phyloP scores from a whole-genome alignment of 53 echinoderm and acorn worm genomes.

The Holothuria scabra region DNA sequence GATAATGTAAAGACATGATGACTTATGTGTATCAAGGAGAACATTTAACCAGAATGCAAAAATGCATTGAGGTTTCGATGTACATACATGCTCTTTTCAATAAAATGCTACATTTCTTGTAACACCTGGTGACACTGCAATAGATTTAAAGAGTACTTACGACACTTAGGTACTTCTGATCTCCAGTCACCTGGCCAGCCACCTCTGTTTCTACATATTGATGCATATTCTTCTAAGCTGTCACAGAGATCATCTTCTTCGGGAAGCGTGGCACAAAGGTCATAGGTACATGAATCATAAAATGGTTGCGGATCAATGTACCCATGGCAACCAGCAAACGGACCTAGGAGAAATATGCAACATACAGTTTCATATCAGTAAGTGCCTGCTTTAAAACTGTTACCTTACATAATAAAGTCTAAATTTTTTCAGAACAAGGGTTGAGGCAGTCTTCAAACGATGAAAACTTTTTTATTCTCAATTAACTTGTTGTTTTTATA shows the following conservation, averaged over 20 bases:
- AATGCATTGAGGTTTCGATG: too few relatives aligned
- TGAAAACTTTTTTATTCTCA: too few relatives aligned
- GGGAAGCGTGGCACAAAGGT: conserved; percentile 66
- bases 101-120: too few relatives aligned
- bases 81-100: too few relatives aligned
- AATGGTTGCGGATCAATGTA: conserved; percentile 58
- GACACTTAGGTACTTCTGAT: conserved; percentile 57
- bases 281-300: conserved; percentile 62
- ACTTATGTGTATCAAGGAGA: too few relatives aligned
- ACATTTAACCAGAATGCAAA: too few relatives aligned
- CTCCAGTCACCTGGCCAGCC: conserved; percentile 71
- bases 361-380: background rate
- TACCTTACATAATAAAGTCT: background rate
- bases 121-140: too few relatives aligned
- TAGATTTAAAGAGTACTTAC: conserved; percentile 54
- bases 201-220: conserved; percentile 63
- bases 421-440: too few relatives aligned
- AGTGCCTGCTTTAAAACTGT: background rate
- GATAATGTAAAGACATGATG: conserved; percentile 45
- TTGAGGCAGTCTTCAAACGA: too few relatives aligned
- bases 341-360: conserved; percentile 25
- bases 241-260: conserved; percentile 56
- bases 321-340: conserved; percentile 61
- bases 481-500: too few relatives aligned
- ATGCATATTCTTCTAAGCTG: conserved; percentile 67